Evolutionary conservation across 2,888 invertebrate species (phyloP), one percentile per base, ranked within the genome.

Genomic region (Tetragonula carbonaria): DNA sequence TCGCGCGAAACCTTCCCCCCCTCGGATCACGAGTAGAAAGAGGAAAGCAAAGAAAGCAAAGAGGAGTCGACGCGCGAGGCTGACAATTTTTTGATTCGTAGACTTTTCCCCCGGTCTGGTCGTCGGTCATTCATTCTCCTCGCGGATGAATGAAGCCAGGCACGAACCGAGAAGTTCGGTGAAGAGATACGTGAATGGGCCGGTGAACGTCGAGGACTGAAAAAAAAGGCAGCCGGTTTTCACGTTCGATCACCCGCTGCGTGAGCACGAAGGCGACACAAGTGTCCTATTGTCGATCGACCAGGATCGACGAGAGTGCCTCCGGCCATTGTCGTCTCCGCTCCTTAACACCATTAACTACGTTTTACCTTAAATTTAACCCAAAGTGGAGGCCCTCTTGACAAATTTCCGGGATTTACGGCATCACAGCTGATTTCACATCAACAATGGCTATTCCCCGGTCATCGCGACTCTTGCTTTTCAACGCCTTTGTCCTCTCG

Each of bases 351-450:
- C 93, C 93, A 94, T 94, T 93, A 94, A 93, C 93, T 92, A 92
- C 93, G 90, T 94, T 94, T 94, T 93, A 93, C 94, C 94, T 93
- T 93, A 93, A 94, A 93, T 94, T 94, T 93, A 90, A 90, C 90
- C 91, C 89, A 93, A 93, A 93, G 93, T 92, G 91, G 92, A 86
- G 92, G 91, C 88, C 57, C 93, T 93, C 94, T 93, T 93, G 94
- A 94, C 94, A 94, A 94, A 94, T 94, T 94, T 93, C 80, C 82
- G 87, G 87, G 88, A 92, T 92, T 91, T 92, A 92, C 88, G 78
- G 87, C 86, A 82, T 87, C 86, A 85, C 86, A 82, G 88, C 84
- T 88, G 88, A 90, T 88, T 91, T 91, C 88, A 71, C 88, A 78
- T 59, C 73, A 78, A 91, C 90, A 91, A 92, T 92, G 77, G 78